Base-by-base conservation (phyloP, 2,113 vertebrate genomes). In the Chitala chitala region DNA sequence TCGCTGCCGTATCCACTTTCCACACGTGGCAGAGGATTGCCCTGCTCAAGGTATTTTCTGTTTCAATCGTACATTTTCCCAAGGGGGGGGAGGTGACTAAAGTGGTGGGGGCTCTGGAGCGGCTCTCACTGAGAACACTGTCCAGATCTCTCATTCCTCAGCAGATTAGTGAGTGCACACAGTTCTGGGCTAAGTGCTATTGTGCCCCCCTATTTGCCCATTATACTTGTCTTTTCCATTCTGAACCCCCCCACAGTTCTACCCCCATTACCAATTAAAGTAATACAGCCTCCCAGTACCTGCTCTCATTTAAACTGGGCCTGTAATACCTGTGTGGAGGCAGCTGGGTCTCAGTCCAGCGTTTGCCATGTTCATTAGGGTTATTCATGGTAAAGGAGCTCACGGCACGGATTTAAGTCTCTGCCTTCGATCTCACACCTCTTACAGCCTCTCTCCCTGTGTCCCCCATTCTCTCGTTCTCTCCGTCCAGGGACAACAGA, bases 31-130 rank as follows among this genome's bases (percentile, higher is more conserved):
- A 92, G 89, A 94, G 94, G 94, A 95, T 95, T 95, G 92, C 94
- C 91, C 88, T 50, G 85, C 92, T 95, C 90, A 93, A 99, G 95
- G 95, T 96, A 98, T 98, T 97, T 96, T 98, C 95, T 94, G 94
- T 96, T 98, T 96, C 94, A 96, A 95, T 96, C 94, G 95, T 94
- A 91, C 92, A 93, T 96, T 96, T 98, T 96, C 96, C 95, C 95
- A 97, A 95, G 95, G 90, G 89, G 81, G 91, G n/a, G n/a, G n/a
- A n/a, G n/a, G n/a, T n/a, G 92, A 92, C 91, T 93, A 96, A 93
- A 91, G 92, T 89, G 89, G 91, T 92, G 88, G 91, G 94, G 92
- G 93, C 90, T 91, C 90, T 93, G 93, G 94, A 95, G 94, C 94
- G 96, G 94, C 92, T 96, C 95, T 94, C 93, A 93, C 94, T 94